Evolutionary conservation across 2,888 invertebrate genomes (phyloP).

Genomic region (Synanthedon formicaeformis): DNA sequence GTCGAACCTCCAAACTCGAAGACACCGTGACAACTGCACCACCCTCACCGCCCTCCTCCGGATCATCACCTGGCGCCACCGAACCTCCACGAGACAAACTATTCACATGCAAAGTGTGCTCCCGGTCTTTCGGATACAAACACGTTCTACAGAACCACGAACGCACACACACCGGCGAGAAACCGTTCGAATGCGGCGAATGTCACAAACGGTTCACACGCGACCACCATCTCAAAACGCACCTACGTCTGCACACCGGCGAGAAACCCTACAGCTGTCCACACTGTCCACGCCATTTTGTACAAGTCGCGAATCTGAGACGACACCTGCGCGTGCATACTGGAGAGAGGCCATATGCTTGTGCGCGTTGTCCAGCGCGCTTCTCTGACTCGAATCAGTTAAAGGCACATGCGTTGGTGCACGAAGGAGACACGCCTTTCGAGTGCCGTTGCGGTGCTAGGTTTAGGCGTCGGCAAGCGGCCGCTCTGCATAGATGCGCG

Average conservation of each 20-base stretch:
- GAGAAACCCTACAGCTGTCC: conserved; percentile 94
- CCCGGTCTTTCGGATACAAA: conserved; percentile 92
- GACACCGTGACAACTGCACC: conserved; percentile 39
- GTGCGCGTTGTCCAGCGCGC: conserved; percentile 85
- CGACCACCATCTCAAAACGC: conserved; percentile 93
- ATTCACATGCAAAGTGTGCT: conserved; percentile 89
- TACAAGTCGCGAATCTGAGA: conserved; percentile 91
- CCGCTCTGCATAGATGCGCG: conserved; percentile 85
- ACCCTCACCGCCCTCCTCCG: conserved; percentile 60
- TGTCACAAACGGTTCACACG: conserved; percentile 93
- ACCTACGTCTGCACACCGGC: conserved; percentile 92
- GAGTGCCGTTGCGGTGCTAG: conserved; percentile 84
- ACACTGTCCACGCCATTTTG: conserved; percentile 92
- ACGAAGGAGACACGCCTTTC: conserved; percentile 92
- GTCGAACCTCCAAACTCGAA: conserved; percentile 60
- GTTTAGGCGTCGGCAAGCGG: conserved; percentile 89
- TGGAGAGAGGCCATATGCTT: conserved; percentile 90
- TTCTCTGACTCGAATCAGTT: conserved; percentile 94
- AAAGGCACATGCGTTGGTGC: conserved; percentile 89
- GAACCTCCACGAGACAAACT: conserved; percentile 79
- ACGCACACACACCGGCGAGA: conserved; percentile 94
- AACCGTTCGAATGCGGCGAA: conserved; percentile 92
- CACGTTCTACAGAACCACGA: conserved; percentile 95
- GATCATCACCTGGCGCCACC: conserved; percentile 58
- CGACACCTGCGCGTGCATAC: conserved; percentile 92